A percentile compares a stretch with the other conserved stretches of the same genome.
Conservation (phyloP, 2,797 vertebrate species). For the Girardinus metallicus region DNA sequence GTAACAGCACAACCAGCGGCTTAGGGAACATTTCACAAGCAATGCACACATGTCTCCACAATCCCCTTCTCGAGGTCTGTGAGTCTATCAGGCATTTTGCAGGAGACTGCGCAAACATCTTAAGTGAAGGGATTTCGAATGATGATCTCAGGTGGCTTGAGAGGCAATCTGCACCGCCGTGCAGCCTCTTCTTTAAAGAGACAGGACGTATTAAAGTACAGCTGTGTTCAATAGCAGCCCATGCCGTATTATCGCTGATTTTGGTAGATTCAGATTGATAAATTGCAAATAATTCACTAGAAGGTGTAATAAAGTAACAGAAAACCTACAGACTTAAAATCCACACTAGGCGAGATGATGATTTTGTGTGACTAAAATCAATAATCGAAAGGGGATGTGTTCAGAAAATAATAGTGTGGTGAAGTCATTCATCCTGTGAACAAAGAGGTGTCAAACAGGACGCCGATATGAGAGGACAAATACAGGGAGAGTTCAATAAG, state of each 20-base stretch:
- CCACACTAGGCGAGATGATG: background rate
- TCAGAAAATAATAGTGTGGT: background rate
- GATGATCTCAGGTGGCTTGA: constrained; percentile 16
- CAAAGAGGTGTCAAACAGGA: background rate
- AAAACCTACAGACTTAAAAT: background rate
- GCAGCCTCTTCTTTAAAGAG: background rate
- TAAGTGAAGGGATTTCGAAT: background rate
- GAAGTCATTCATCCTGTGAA: background rate
- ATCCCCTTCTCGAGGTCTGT: constrained; percentile 17
- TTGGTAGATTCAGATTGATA: background rate
- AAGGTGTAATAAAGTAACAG: background rate
- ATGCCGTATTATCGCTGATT: background rate
- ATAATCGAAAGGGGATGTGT: background rate
- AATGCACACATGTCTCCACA: constrained; percentile 25
- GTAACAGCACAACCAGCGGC: constrained; percentile 22
- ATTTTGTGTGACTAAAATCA: background rate
- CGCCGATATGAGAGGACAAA: background rate
- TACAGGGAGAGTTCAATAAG: background rate
- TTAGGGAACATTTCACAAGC: constrained; percentile 36
- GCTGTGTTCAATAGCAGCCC: background rate
- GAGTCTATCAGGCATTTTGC: constrained; percentile 18
- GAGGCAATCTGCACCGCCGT: background rate
- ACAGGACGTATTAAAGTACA: constrained; percentile 22
- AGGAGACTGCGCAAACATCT: constrained; percentile 21
- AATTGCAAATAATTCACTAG: background rate